These are phyloP conservation scores for Seladonia tumulorum DNA, from an alignment of 2,888 invertebrate genomes.

Conservation along the genomic window DNA sequence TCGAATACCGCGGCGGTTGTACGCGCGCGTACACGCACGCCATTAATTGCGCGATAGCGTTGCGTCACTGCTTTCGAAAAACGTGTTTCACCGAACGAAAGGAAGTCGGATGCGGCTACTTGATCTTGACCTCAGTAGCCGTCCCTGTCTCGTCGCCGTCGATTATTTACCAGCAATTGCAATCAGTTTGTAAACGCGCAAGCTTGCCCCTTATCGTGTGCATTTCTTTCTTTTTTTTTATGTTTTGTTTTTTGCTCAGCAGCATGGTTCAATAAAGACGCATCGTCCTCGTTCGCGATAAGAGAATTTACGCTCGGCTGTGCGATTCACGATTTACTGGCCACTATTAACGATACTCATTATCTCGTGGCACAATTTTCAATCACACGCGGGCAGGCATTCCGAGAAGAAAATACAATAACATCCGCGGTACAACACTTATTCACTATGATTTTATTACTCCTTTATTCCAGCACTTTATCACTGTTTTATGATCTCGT, in stretches of 20 bases:
- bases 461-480: background rate
- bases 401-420: background rate
- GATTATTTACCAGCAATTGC: background rate
- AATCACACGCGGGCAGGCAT: background rate
- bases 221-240: background rate
- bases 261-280: background rate
- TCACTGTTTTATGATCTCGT: background rate
- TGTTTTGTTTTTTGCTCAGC: background rate
- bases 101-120: background rate
- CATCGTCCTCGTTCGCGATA: background rate
- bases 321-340: background rate
- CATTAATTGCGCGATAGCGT: background rate
- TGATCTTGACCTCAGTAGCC: slow-evolving; percentile 35
- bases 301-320: background rate
- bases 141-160: background rate
- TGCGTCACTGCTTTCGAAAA: slow-evolving; percentile 19
- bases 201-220: background rate
- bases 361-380: background rate
- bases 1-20: background rate
- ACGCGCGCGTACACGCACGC: background rate
- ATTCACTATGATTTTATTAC: background rate
- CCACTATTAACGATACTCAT: background rate
- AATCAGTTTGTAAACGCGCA: background rate
- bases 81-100: background rate
- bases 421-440: no score